These are phyloP conservation scores for Ceratotherium simum DNA, from an alignment of 2,113 vertebrate species.

Conservation along the genomic window DNA sequence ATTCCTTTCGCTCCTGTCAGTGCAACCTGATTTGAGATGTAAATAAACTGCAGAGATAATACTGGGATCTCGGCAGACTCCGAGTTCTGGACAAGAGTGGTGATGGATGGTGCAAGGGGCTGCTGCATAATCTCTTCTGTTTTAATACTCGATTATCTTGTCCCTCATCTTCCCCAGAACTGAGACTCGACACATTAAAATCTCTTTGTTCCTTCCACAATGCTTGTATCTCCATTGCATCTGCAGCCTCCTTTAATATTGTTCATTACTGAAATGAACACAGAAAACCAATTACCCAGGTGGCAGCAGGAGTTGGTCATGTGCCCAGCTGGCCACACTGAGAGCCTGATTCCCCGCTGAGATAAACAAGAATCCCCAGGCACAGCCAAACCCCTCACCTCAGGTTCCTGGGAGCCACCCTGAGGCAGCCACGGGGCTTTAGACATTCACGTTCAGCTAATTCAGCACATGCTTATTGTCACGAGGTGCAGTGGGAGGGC, in stretches of 20 bases:
- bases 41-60: constrained; percentile 60
- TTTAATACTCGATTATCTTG: constrained; percentile 63
- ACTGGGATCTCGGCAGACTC: background rate
- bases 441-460: background rate
- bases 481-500: no score
- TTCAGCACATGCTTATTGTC: rapidly evolving
- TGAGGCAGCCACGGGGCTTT: rapidly evolving
- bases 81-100: background rate
- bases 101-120: background rate
- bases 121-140: constrained; percentile 7
- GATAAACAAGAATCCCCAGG: background rate
- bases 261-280: constrained; percentile 73
- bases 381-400: background rate
- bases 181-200: constrained; percentile 31
- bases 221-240: constrained; percentile 50
- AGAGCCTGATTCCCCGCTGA: background rate
- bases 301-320: background rate
- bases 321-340: background rate
- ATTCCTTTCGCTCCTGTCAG: constrained; percentile 68
- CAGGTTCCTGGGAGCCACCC: background rate
- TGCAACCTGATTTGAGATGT: constrained; percentile 68
- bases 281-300: constrained; percentile 65
- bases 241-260: constrained; percentile 56
- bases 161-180: constrained; percentile 62
- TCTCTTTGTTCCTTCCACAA: constrained; percentile 71